Conservation (phyloP, 2,113 vertebrate genomes). For the Varanus komodoensis region DNA sequence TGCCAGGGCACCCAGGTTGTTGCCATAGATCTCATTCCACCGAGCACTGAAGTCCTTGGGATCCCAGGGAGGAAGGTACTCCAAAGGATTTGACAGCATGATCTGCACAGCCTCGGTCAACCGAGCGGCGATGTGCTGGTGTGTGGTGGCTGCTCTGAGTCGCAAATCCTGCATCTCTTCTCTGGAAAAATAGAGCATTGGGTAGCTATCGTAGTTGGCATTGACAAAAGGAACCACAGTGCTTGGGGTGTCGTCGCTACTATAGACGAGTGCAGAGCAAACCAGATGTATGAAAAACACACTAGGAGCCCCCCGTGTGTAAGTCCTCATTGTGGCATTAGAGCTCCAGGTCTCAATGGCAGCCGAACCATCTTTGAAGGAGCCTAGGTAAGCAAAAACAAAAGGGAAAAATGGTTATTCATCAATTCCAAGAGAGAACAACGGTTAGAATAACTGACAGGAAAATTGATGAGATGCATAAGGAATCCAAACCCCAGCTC, state of each 20-base stretch:
- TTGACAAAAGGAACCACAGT: slow-evolving; percentile 89
- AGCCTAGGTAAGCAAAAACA: slow-evolving; percentile 62
- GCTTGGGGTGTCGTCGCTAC: slow-evolving; percentile 74
- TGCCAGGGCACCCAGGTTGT: slow-evolving; percentile 93
- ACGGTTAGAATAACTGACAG: neutral
- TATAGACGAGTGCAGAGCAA: slow-evolving; percentile 78
- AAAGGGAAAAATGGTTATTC: neutral
- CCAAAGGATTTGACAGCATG: slow-evolving; percentile 90
- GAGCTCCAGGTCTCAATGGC: slow-evolving; percentile 80
- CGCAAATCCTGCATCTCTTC: slow-evolving; percentile 86
- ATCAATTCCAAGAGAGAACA: neutral
- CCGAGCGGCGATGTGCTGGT: slow-evolving; percentile 83
- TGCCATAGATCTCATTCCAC: slow-evolving; percentile 98
- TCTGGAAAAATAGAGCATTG: slow-evolving; percentile 93
- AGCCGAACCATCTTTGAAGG: slow-evolving; percentile 86
- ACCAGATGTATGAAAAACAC: slow-evolving; percentile 93
- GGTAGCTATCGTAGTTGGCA: slow-evolving; percentile 93
- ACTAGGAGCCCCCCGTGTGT: slow-evolving; percentile 94
- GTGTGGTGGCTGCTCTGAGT: slow-evolving; percentile 79
- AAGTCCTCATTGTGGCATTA: slow-evolving; percentile 95
- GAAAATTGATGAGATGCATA: rapidly evolving
- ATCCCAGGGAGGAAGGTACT: slow-evolving; percentile 95
- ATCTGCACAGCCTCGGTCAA: slow-evolving; percentile 88
- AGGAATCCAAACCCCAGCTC: neutral
- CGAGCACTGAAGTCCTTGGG: slow-evolving; percentile 91